Conservation (phyloP, 1,140 invertebrate genomes). For the Anagrus nilaparvatae region DNA sequence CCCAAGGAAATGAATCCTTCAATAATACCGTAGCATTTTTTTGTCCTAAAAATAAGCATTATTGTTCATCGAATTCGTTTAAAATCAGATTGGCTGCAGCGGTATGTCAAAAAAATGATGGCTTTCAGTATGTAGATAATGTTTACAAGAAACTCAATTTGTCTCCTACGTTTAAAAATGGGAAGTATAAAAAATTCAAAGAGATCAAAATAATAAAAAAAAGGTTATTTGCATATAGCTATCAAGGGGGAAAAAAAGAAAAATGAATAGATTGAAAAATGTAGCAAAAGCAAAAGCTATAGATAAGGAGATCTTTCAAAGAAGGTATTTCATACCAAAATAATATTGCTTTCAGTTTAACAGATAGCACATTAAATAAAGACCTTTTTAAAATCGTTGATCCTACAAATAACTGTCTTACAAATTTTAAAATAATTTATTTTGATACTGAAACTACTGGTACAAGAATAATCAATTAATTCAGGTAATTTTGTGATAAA, state of each 20-base stretch:
- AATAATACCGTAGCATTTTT: constrained; percentile 9
- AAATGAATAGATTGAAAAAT: too few species aligned
- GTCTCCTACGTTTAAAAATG: background rate
- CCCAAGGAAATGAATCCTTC: constrained; percentile 14
- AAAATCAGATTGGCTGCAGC: background rate
- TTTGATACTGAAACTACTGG: too few species aligned
- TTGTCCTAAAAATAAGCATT: constrained; percentile 10
- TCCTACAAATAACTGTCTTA: too few species aligned
- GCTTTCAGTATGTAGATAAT: background rate
- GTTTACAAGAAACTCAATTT: background rate
- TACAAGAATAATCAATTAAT: too few species aligned
- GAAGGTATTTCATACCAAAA: too few species aligned
- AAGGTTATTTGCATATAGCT: background rate
- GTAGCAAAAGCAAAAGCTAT: too few species aligned
- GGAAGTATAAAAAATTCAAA: background rate
- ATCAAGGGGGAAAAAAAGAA: background rate
- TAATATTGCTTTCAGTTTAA: too few species aligned
- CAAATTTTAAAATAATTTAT: too few species aligned
- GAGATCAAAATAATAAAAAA: background rate
- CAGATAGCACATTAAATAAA: too few species aligned
- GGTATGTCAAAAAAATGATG: background rate
- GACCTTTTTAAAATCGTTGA: too few species aligned
- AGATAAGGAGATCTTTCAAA: too few species aligned
- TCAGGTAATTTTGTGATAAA: too few species aligned
- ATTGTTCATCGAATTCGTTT: constrained; percentile 5